Conservation (phyloP, 2,113 vertebrate species). For the Equus quagga region DNA sequence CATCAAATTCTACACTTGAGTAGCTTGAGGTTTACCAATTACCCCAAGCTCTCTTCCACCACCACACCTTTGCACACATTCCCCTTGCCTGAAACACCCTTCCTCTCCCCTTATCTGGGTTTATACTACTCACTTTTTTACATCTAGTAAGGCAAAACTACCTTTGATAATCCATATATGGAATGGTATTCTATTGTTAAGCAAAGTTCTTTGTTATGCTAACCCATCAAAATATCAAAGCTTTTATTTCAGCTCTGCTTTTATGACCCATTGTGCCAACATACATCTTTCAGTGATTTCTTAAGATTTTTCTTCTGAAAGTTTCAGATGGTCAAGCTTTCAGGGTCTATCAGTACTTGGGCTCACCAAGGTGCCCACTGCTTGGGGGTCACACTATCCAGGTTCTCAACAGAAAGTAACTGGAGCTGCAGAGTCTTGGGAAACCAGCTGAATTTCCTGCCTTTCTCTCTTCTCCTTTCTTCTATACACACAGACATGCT, state of each 20-base stretch:
- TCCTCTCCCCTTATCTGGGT: not conserved
- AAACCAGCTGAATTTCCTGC: conserved; percentile 1
- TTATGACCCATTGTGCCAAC: not conserved
- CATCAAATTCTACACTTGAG: not conserved
- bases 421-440: not conserved
- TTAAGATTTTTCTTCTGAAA: conserved; percentile 10
- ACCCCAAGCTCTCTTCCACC: not conserved
- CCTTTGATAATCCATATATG: conserved; percentile 10
- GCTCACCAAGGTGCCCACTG: not conserved
- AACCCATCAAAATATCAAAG: not conserved
- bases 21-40: not conserved
- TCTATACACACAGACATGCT: not conserved
- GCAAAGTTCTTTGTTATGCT: not conserved
- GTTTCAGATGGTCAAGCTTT: not conserved
- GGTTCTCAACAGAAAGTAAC: not conserved
- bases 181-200: not conserved
- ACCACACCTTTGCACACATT: not conserved
- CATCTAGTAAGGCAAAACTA: conserved; percentile 18
- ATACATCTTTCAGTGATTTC: not conserved
- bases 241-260: not conserved
- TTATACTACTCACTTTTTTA: not conserved
- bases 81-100: not conserved
- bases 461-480: not conserved
- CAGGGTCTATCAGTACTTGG: not conserved
- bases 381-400: not conserved